Evolutionary conservation across 2,797 vertebrate genomes (phyloP).

Genomic region (Echeneis naucrates): DNA sequence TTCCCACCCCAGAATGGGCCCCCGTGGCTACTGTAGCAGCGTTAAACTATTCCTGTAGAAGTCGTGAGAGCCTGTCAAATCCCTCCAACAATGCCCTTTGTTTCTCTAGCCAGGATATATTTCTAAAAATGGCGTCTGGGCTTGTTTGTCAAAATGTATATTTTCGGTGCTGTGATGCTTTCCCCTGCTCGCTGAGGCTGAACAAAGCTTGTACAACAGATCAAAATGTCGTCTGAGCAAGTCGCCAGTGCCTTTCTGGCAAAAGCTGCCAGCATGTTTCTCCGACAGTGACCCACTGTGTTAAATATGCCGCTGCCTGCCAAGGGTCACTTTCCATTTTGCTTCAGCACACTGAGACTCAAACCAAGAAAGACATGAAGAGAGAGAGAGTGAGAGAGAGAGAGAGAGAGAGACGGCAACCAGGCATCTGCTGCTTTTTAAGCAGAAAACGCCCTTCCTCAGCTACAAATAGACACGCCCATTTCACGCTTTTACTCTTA

Average conservation of each 20-base stretch:
- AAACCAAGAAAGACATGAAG: conserved; percentile 49
- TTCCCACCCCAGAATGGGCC: conserved; percentile 38
- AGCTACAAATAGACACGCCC: conserved; percentile 56
- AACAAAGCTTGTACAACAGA: conserved; percentile 51
- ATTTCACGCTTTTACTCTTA: conserved; percentile 74
- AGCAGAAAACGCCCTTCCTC: conserved; percentile 69
- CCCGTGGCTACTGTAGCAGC: conserved; percentile 58
- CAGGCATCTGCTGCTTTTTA: conserved; percentile 62
- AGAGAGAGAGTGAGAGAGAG: conserved; percentile 41
- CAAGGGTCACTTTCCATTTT: conserved; percentile 80
- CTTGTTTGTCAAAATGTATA: conserved; percentile 58
- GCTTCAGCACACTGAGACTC: conserved; percentile 45
- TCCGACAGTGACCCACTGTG: conserved; percentile 78
- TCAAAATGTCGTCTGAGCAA: conserved; percentile 52
- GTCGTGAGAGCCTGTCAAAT: conserved; percentile 50
- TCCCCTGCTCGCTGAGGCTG: conserved; percentile 17
- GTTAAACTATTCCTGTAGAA: conserved; percentile 57
- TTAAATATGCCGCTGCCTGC: conserved; percentile 60
- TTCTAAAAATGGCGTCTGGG: conserved; percentile 42
- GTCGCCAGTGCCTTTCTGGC: conserved; percentile 45
- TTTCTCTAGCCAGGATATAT: conserved; percentile 51
- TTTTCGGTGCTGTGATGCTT: conserved; percentile 44
- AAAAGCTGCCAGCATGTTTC: conserved; percentile 65
- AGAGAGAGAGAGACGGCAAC: conserved; percentile 6
- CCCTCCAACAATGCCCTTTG: conserved; percentile 72